Evolutionary conservation across 2,113 vertebrate species (phyloP), one percentile per base, ranked within the genome.

Genomic region (Pandion haliaetus): DNA sequence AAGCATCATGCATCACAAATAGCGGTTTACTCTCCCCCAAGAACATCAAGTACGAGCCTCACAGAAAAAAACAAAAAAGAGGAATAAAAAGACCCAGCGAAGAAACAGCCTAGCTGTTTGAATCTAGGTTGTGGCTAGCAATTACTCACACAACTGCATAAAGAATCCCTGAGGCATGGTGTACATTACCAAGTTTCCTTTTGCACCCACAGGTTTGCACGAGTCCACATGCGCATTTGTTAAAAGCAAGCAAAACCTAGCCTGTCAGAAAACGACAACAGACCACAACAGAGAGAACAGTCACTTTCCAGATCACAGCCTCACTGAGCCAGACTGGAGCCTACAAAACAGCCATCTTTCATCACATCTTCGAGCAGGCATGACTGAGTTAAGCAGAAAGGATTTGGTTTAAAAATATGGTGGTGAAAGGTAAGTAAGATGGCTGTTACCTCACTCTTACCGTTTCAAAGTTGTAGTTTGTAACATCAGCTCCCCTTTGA

Each of bases 41-140:
- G 8, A 74, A 36, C 25, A 74, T 25, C 4, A 62, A 19, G 44
- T 67, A 21, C 6, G 4, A 78, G 14, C 32, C 31, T 54, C 15
- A n/a, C 2, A 40, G 8, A 17, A 40, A 42, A 36, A 15, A 34
- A 3, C 2, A 18, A 9, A 13, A 23, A 16, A 8, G 4, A 9
- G 49, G 4, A 0, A 12, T 23, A 61, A 70, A 29, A 55, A 13
- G 8, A 21, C 10, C 23, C 14, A 72, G 59, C 23, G 57, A 66
- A 83, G 65, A 4, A 76, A n/a, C 10, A 74, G 50, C 5, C 38
- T 45, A 34, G 42, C 36, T 77, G 36, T 17, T 52, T 63, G 47
- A 55, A 88, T 69, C 58, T 57, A 82, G 52, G 78, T 9, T 77
- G 85, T 1, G 0, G 49, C 36, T 44, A 80, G 79, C 42, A 73